phyloP scores from a whole-genome alignment of 64 coral and sea anemone genomes.

The Platygyra sinensis region DNA sequence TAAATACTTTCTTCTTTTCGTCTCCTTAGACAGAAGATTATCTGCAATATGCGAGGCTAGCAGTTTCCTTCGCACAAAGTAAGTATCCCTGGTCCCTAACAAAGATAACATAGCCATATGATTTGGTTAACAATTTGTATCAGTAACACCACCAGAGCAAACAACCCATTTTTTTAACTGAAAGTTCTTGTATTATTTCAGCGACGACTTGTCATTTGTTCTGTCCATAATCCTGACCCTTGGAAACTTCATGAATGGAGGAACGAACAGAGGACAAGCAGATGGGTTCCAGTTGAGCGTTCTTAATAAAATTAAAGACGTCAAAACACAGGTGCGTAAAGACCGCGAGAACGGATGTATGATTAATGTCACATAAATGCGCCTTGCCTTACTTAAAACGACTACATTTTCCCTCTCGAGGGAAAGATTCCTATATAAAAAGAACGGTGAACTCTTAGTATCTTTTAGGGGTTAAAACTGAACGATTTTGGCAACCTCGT shows the following conservation, averaged over 20 bases:
- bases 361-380: too few species aligned
- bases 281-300: conserved; percentile 92
- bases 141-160: background rate
- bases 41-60: conserved; percentile 79
- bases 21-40: conserved; percentile 64
- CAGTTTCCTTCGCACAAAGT: conserved; percentile 75
- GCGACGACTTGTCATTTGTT: conserved; percentile 73
- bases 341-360: too few species aligned
- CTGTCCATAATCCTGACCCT: conserved; percentile 81
- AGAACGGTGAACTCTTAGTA: too few species aligned
- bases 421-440: too few species aligned
- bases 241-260: conserved; percentile 99
- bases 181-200: conserved; percentile 22
- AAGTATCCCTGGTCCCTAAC: background rate
- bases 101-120: too few species aligned
- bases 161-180: too few species aligned
- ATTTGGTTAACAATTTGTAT: background rate
- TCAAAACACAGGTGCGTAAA: conserved; percentile 82
- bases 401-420: too few species aligned
- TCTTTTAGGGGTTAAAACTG: too few species aligned
- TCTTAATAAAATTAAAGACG: conserved; percentile 82
- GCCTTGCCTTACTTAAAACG: too few species aligned
- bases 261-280: conserved; percentile 86
- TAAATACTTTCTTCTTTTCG: background rate
- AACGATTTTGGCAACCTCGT: too few species aligned